Base-by-base conservation (phyloP, 2,888 invertebrate species). In the Mallateleia sp. region DNA sequence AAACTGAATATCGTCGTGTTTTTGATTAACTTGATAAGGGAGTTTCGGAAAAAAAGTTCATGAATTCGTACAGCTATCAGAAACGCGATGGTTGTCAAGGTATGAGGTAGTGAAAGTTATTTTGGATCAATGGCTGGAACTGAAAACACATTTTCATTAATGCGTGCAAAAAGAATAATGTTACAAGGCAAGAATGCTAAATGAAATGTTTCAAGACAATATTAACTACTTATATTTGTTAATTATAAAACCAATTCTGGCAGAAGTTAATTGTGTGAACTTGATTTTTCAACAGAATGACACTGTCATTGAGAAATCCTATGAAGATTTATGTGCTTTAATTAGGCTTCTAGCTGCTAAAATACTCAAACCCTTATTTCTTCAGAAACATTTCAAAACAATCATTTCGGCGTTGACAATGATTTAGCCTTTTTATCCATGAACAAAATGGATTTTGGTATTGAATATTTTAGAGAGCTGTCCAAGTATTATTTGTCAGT, bases 41-140 rank as follows among this genome's bases (percentile, higher is more conserved):
- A 14, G 60, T 60, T 60, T 14, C 60, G 2, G 60, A 60, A n/a
- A 77, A 71, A 66, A 67, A 62, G 28, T 87, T 24, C 75, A 81
- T 47, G 69, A 81, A 79, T n/a, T 89, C 75, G 74, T 90, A 5
- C 78, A 89, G 38, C 45, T 89, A 24, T 72, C 88, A 15, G n/a
- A 47, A 15, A 90, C 88, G 8, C 80, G 88, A 47, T 90, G 88
- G 89, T 67, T 90, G 22, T 71, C 82, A 5, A 71, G 89, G 34
- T 86, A 75, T 71, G 81, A 75, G 22, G 64, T 45, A n/a, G 71
- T 90, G 6, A 85, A 90, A 50, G 69, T 79, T 8, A 81, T 90
- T 54, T 11, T 88, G 15, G 88, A 90, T 34, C 83, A 90, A 9
- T 89, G 60, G 64, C 14, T 64, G 6, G 80, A 88, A 72, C 45